Conservation (phyloP, 2,113 vertebrate species). For the Galemys pyrenaicus region DNA sequence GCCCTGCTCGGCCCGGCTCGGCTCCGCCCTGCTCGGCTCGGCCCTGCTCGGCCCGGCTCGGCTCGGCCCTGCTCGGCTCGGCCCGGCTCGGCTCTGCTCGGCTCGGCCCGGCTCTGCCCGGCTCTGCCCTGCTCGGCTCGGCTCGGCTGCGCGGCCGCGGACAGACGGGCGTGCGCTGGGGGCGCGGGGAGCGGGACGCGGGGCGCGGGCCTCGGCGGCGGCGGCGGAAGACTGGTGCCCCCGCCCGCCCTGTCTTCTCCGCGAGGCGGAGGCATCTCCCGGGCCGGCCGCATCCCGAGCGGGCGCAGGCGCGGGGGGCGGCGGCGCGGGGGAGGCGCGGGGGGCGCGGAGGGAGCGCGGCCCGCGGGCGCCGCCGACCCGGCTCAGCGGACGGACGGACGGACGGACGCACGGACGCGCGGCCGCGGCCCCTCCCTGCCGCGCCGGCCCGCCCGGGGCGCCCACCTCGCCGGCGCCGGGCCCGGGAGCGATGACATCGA, state of each 20-base stretch:
- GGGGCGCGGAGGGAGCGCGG: slow-evolving; percentile 56
- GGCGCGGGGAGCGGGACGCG: slow-evolving; percentile 56
- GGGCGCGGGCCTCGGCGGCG: slow-evolving; percentile 58
- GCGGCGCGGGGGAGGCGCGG: slow-evolving; percentile 46
- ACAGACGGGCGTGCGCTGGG: slow-evolving; percentile 23
- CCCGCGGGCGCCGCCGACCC: slow-evolving; percentile 55
- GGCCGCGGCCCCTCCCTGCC: slow-evolving; percentile 68
- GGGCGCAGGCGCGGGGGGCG: slow-evolving; percentile 33
- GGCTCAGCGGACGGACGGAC: slow-evolving; percentile 42
- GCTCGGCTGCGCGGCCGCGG: background rate
- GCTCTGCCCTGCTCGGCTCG: background rate
- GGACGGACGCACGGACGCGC: slow-evolving; percentile 30
- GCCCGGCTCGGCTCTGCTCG: background rate
- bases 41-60: background rate
- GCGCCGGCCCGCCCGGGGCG: slow-evolving; percentile 75
- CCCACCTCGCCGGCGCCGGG: slow-evolving; percentile 80
- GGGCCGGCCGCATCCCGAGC: background rate
- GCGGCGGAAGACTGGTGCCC: slow-evolving; percentile 60
- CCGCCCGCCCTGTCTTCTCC: slow-evolving; percentile 63
- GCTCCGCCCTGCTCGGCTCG: background rate
- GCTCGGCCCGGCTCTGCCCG: slow-evolving; percentile 12
- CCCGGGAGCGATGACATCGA: slow-evolving; percentile 94
- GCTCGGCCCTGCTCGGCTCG: background rate
- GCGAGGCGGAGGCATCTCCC: slow-evolving; percentile 14
- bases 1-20: background rate